A percentile compares a stretch with the other conserved stretches of the same genome.
These are phyloP conservation scores for Proisotoma minuta DNA, from an alignment of 2,888 invertebrate genomes.

Conservation along the genomic window DNA sequence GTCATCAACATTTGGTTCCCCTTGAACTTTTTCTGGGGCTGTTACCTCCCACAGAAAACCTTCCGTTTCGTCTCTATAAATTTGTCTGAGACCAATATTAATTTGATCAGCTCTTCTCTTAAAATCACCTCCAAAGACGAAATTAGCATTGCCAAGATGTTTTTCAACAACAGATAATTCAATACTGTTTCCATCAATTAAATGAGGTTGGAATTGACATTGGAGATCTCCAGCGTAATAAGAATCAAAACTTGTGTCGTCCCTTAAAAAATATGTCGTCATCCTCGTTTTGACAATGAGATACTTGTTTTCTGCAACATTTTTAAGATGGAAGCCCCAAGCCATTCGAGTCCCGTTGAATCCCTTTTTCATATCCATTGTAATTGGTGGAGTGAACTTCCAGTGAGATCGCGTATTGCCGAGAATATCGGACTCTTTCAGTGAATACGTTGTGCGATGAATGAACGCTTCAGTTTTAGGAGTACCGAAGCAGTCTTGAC, in stretches of 20 bases:
- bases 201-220: slow-evolving; percentile 21
- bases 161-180: slow-evolving; percentile 21
- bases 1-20: background rate
- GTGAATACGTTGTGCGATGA: background rate
- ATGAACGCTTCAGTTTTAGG: slow-evolving; percentile 18
- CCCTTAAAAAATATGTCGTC: slow-evolving; percentile 12
- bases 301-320: slow-evolving; percentile 14
- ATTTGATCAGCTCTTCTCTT: background rate
- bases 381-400: slow-evolving; percentile 21
- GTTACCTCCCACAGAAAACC: slow-evolving; percentile 23
- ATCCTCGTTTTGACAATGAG: slow-evolving; percentile 19
- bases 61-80: slow-evolving; percentile 6
- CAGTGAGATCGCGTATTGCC: slow-evolving; percentile 17
- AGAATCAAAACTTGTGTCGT: slow-evolving; percentile 18
- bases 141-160: slow-evolving; percentile 9
- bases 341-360: slow-evolving; percentile 17
- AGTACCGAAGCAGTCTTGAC: slow-evolving; percentile 14
- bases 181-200: slow-evolving; percentile 12
- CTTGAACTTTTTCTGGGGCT: background rate
- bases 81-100: background rate
- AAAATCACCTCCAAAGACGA: slow-evolving; percentile 12
- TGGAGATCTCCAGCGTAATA: slow-evolving; percentile 24
- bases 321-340: slow-evolving; percentile 31
- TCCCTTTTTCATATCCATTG: slow-evolving; percentile 7
- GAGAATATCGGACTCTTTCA: slow-evolving; percentile 5